These are phyloP conservation scores for Prunella strophiata DNA, from an alignment of 2,797 vertebrate genomes.

Conservation along the genomic window DNA sequence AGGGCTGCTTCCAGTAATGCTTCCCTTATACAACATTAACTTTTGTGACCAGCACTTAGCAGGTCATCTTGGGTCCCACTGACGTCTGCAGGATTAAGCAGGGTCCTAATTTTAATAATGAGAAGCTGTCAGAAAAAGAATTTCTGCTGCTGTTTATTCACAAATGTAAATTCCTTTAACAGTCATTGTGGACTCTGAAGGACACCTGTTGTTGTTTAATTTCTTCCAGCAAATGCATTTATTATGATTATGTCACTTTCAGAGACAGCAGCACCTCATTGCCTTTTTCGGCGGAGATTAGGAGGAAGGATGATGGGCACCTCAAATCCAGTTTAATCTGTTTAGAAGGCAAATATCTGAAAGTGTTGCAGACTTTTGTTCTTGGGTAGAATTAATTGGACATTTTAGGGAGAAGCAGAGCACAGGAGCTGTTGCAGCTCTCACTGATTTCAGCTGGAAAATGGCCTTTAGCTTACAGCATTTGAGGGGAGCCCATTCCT, in stretches of 20 bases:
- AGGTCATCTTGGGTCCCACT: conserved; percentile 35
- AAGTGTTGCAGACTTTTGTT: neutral
- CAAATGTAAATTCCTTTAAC: conserved; percentile 34
- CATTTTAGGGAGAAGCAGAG: neutral
- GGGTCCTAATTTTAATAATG: conserved; percentile 43
- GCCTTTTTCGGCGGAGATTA: neutral
- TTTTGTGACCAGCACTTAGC: conserved; percentile 19
- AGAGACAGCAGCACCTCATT: neutral
- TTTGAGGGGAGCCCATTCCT: neutral
- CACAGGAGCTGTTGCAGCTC: neutral
- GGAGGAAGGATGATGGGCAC: neutral
- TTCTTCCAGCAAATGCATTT: conserved; percentile 32
- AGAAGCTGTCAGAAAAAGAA: conserved; percentile 46
- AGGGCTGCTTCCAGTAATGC: neutral
- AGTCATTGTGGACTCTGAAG: neutral
- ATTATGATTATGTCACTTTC: neutral
- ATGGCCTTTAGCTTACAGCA: neutral
- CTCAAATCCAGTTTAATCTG: neutral
- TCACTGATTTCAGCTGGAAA: neutral
- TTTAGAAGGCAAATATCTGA: neutral
- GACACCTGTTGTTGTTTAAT: conserved; percentile 53
- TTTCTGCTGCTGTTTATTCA: conserved; percentile 50
- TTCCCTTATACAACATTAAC: neutral
- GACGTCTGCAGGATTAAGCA: conserved; percentile 31
- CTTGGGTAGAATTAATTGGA: neutral